Evolutionary conservation across 2,888 invertebrate genomes (phyloP).

Genomic region (Drosophila sordidapex): DNA sequence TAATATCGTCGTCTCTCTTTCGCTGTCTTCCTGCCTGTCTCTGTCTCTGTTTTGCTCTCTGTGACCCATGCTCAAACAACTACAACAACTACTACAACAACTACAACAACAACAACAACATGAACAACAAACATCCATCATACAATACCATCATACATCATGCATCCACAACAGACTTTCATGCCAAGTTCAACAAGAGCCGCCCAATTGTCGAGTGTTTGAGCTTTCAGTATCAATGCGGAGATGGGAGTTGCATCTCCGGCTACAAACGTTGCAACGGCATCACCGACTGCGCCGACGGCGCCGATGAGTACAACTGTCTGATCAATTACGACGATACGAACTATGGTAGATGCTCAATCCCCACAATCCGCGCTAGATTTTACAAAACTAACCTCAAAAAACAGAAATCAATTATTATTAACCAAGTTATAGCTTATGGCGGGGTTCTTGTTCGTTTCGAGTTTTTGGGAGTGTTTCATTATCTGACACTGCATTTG

Average conservation of each 20-base stretch:
- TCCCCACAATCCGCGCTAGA: not conserved
- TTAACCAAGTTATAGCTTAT: not conserved
- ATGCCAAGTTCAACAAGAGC: constrained; percentile 82
- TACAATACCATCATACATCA: constrained; percentile 32
- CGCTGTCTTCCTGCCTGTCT: constrained; percentile 22
- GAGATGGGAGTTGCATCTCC: constrained; percentile 88
- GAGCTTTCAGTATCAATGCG: constrained; percentile 87
- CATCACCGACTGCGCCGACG: constrained; percentile 86
- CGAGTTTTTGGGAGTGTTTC: not conserved
- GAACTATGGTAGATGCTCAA: constrained; percentile 76
- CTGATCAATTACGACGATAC: constrained; percentile 83
- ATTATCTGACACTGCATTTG: constrained; percentile 23
- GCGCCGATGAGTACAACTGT: constrained; percentile 88
- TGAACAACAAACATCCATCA: constrained; percentile 25
- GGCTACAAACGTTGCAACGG: constrained; percentile 87
- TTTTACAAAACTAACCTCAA: constrained; percentile 13
- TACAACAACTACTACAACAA: constrained; percentile 21
- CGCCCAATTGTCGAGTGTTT: constrained; percentile 81
- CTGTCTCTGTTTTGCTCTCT: constrained; percentile 31
- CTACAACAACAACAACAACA: constrained; percentile 31
- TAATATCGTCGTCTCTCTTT: constrained; percentile 27
- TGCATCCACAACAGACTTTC: constrained; percentile 67
- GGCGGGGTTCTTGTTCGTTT: not conserved
- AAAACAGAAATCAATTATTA: not conserved
- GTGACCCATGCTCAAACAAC: constrained; percentile 31